Evolutionary conservation across 2,888 invertebrate genomes (phyloP).

Genomic region (Cancer borealis): DNA sequence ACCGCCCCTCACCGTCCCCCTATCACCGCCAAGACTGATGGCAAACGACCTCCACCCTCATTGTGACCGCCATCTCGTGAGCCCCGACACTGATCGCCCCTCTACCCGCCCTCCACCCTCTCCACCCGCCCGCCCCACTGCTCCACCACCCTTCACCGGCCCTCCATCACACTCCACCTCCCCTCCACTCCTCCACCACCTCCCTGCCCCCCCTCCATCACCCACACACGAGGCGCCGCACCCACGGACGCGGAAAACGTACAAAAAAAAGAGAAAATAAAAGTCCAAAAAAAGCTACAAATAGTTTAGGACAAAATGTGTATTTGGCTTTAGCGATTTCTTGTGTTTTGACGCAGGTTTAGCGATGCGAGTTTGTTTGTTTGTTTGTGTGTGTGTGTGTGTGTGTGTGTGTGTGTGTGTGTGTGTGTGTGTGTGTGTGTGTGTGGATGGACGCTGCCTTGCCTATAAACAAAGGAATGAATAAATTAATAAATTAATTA

Average conservation of each 20-base stretch:
- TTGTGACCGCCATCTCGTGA: conserved; percentile 20
- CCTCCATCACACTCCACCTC: neutral
- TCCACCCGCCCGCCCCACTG: neutral
- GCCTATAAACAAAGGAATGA: no score
- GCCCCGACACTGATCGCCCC: conserved; percentile 10
- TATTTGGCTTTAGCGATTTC: neutral
- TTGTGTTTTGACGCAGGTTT: neutral
- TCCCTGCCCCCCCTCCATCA: neutral
- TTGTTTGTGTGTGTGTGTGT: neutral
- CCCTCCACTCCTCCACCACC: neutral
- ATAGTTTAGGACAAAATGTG: neutral
- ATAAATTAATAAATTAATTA: no score
- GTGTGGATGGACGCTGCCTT: no score
- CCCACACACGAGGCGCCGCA: conserved; percentile 11
- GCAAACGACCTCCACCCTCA: conserved; percentile 20
- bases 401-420: neutral
- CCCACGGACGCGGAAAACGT: neutral
- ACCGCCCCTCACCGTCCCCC: neutral
- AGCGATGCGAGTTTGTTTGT: neutral
- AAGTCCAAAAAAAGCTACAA: conserved; percentile 4
- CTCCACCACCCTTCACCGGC: neutral
- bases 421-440: no score
- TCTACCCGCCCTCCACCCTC: neutral
- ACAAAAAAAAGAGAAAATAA: neutral
- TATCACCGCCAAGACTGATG: neutral